These are phyloP conservation scores for Scolopax mira DNA, from an alignment of 2,113 vertebrate genomes.

Conservation along the genomic window DNA sequence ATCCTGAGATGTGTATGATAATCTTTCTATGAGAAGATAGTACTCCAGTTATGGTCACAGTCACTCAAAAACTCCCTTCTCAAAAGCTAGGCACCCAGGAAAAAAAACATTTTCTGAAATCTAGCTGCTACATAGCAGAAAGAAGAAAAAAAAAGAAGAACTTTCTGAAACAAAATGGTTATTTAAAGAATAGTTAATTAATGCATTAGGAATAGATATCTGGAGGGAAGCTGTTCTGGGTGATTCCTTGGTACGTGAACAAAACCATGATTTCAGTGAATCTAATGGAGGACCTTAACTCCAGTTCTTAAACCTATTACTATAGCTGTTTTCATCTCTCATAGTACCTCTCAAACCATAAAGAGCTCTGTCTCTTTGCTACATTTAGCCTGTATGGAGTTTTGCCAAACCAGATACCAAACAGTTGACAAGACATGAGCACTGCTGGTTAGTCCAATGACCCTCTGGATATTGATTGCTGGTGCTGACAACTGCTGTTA, in stretches of 20 bases:
- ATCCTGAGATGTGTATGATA: background rate
- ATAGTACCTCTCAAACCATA: background rate
- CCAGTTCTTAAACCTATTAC: background rate
- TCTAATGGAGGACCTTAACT: background rate
- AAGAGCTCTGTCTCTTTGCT: background rate
- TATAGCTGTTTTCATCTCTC: background rate
- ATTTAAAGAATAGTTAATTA: background rate
- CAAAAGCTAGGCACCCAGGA: background rate
- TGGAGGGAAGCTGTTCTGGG: background rate
- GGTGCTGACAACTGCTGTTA: background rate
- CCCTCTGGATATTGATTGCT: background rate
- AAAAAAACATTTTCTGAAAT: background rate
- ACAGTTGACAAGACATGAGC: background rate
- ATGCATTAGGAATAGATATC: background rate
- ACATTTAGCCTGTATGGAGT: background rate
- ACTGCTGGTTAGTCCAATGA: background rate
- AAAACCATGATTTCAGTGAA: background rate
- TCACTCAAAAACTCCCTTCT: background rate
- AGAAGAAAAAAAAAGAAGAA: background rate
- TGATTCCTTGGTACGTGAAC: background rate
- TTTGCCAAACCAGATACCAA: background rate
- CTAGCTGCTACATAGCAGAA: background rate
- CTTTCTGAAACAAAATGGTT: background rate
- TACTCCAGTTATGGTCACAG: background rate
- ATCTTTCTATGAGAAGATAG: background rate